Base-by-base conservation (phyloP, 2,888 invertebrate species). In the Diadegma fenestrale region DNA sequence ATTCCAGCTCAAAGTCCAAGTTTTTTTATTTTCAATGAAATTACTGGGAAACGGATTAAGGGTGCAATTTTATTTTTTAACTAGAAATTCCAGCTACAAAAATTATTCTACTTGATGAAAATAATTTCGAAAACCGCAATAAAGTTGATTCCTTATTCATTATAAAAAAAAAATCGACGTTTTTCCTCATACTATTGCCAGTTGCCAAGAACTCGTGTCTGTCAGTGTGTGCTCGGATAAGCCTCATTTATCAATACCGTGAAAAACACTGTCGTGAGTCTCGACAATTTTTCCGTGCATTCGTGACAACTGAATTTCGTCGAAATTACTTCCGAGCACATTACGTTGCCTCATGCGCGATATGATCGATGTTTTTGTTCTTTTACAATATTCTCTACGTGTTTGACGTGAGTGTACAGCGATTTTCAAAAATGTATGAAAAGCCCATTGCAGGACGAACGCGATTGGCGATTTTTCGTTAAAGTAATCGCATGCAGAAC, bases 231-330 rank as follows among this genome's bases (percentile, higher is more conserved):
- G 26, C 63, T 77, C n/a, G 12, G 64, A 77, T 51, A 14, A 54
- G 66, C 41, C 33, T 76, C 37, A 51, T 66, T 37, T 61, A 64
- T 51, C 33, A 37, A 64, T 43, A 19, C 12, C 66, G 12, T 54
- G 22, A 26, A 37, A n/a, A 54, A 66, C 26, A 37, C 37, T 51
- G 66, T 8, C 64, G 22, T 26, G 37, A 64, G 64, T 51, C 8
- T 33, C 26, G 26, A 58, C 68, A 43, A 58, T 69, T 78, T 69
- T 78, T 37, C 45, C 30, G 2, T 33, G 51, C 66, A 68, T 45
- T 75, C 58, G 73, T 63, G 80, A 61, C 73, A 79, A 75, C 22
- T 75, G 51, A 45, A 75, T 75, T 83, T 79, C 79, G n/a, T 43
- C 8, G 79, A 61, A 79, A 79, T 76, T 22, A 54, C 63, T 43